A percentile compares a stretch with the other conserved stretches of the same genome.
Conservation (phyloP, 2,888 invertebrate species). For the Leptura quadrifasciata region DNA sequence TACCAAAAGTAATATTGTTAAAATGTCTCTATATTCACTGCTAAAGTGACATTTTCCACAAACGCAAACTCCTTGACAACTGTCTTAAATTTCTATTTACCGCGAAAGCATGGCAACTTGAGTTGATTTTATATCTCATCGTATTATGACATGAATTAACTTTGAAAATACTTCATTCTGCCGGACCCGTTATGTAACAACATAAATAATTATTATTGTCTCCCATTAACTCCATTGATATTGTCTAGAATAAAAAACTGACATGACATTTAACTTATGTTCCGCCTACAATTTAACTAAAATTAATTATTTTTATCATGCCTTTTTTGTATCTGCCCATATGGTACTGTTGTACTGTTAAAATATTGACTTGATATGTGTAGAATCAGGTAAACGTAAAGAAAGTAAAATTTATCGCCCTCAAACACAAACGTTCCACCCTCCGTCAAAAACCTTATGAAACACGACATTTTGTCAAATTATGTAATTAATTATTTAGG, state of each 20-base stretch:
- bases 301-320: conserved; percentile 46
- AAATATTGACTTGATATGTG: conserved; percentile 34
- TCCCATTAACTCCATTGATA: conserved; percentile 24
- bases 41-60: too few species aligned
- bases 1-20: too few species aligned
- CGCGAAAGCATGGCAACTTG: too few species aligned
- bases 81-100: too few species aligned
- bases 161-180: too few species aligned
- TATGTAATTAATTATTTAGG: conserved; percentile 70
- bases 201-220: too few species aligned
- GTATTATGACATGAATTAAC: too few species aligned
- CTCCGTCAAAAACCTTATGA: conserved; percentile 60
- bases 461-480: conserved; percentile 68
- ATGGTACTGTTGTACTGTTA: conserved; percentile 47
- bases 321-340: conserved; percentile 46
- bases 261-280: conserved; percentile 43
- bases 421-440: conserved; percentile 48
- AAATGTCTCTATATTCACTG: too few species aligned
- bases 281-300: conserved; percentile 48
- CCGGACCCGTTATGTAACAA: too few species aligned
- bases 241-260: conserved; percentile 29
- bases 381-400: conserved; percentile 44
- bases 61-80: too few species aligned
- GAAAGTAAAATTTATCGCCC: conserved; percentile 30
- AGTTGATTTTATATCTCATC: too few species aligned